Conservation (phyloP, 2,797 vertebrate species). For the Coreius guichenoti region DNA sequence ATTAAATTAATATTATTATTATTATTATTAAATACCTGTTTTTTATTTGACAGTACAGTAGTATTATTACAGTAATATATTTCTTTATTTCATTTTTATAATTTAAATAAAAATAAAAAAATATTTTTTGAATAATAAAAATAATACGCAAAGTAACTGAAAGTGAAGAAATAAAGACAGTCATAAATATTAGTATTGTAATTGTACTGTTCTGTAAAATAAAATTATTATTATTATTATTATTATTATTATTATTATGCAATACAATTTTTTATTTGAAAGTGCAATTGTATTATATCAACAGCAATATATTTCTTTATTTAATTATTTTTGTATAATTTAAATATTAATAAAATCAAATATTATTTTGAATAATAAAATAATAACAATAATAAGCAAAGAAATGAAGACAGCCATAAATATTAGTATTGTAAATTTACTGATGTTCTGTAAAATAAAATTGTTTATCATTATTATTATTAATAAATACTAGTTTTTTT, state of each 20-base stretch:
- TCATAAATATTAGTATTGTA: no score
- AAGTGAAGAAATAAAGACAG: background rate
- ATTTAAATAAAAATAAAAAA: background rate
- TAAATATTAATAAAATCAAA: background rate
- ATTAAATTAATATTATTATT: background rate
- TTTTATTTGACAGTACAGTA: background rate
- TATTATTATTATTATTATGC: no score
- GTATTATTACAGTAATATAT: background rate
- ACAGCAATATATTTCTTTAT: no score
- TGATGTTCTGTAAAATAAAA: background rate
- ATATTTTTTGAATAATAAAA: background rate
- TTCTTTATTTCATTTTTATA: background rate
- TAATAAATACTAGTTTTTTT: no score
- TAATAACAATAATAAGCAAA: background rate
- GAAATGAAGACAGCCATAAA: background rate
- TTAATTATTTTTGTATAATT: background rate
- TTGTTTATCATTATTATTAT: background rate
- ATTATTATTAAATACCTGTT: background rate
- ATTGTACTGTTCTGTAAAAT: no score
- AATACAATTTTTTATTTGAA: no score
- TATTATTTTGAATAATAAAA: background rate
- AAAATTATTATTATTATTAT: background rate
- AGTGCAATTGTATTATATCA: background rate
- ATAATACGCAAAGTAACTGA: background rate
- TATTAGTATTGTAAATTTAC: background rate